Base-by-base conservation (phyloP, 2,797 vertebrate species). In the Aldrovandia affinis region DNA sequence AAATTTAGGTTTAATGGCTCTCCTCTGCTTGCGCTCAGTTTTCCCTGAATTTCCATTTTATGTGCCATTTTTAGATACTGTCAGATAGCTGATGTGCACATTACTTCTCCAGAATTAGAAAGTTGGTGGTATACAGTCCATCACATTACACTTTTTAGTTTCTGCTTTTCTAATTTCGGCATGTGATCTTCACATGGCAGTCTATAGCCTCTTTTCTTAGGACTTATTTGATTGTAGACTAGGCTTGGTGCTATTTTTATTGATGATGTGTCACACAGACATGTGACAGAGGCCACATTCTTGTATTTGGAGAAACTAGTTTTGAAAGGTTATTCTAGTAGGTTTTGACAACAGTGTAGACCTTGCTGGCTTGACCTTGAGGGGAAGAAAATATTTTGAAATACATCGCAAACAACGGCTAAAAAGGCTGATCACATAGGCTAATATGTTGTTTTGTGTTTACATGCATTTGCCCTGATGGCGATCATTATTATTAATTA, bases 301-400 rank as follows among this genome's bases (percentile, higher is more conserved):
- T 22, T 8, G 54, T 57, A 81, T 81, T 81, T 81, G 6, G 55
- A 81, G 30, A 57, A 81, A 61, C 55, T 2, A 12, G 79, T 81
- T 81, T 14, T 59, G 36, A 30, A 57, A 25, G 54, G 79, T 80
- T 30, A 54, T 80, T 81, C 6, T 25, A 59, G 79, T 81, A 15
- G 36, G 39, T 81, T 59, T 81, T 39, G 79, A 36, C 79, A 81
- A 57, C 30, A 33, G 9, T 15, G 50, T 50, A 61, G 55, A 59
- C 20, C 39, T 10, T 3, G 25, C 55, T 36, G 8, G 20, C 33
- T 59, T 54, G 78, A 80, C 50, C 78, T 80, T 81, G 39, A 77
- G 10, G 73, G 25, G 18, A 20, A 57, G 18, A 42, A 39, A 39
- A 14, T 6, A 18, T 44, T 77, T 0, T 25, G 73, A 25, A 77